These are phyloP conservation scores for Periplaneta americana DNA, from an alignment of 1,140 invertebrate species.

Conservation along the genomic window DNA sequence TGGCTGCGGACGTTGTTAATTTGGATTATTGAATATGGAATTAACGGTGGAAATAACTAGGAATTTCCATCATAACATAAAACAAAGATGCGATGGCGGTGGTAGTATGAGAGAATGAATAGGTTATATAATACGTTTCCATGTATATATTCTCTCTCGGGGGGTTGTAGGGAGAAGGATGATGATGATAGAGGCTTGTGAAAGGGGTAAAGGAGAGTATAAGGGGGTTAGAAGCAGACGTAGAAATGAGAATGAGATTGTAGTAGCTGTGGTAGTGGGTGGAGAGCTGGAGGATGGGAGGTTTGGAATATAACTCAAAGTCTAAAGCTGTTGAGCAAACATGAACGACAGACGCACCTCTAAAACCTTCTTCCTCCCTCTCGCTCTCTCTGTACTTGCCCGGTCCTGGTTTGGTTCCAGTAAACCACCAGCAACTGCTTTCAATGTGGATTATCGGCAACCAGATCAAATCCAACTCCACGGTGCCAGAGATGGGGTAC, in stretches of 20 bases:
- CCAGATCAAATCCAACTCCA: neutral
- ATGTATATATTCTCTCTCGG: neutral
- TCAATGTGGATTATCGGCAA: neutral
- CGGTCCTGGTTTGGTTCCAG: neutral
- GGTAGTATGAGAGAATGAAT: neutral
- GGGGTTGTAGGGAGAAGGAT: neutral
- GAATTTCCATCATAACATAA: neutral
- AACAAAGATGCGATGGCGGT: neutral
- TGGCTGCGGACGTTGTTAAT: neutral
- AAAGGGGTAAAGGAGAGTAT: no score
- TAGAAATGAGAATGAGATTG: neutral
- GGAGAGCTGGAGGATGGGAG: no score
- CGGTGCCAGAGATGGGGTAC: neutral
- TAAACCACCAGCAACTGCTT: neutral
- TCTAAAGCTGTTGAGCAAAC: neutral
- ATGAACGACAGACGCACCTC: neutral
- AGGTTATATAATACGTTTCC: neutral
- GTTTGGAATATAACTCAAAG: neutral
- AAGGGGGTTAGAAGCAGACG: neutral
- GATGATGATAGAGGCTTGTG: neutral
- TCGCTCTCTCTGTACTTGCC: neutral
- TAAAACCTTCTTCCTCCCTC: neutral
- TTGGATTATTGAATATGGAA: neutral
- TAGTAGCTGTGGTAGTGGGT: neutral
- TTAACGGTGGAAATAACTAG: neutral